These are phyloP conservation scores for Drosophila demipolita DNA, from an alignment of 2,888 invertebrate species.

Conservation along the genomic window DNA sequence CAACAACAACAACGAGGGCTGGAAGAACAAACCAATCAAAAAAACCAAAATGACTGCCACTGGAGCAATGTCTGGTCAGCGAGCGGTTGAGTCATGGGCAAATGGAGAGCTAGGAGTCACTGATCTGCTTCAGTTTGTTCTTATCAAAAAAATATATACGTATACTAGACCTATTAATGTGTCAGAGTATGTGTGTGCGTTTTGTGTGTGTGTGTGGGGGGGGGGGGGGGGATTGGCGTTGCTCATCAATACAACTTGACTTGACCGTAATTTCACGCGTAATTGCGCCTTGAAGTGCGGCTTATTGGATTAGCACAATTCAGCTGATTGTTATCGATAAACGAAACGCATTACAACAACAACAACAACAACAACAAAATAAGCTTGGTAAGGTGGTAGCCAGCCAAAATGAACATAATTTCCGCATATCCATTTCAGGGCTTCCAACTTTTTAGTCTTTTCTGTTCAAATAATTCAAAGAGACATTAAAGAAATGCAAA, in stretches of 20 bases:
- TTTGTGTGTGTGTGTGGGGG: conserved; percentile 15
- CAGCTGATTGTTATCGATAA: conserved; percentile 37
- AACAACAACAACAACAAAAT: background rate
- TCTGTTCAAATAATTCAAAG: background rate
- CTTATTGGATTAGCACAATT: conserved; percentile 41
- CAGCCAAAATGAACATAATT: background rate
- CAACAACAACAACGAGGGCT: conserved; percentile 33
- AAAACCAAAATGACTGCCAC: conserved; percentile 12
- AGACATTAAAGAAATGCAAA: background rate
- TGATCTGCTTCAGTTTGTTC: conserved; percentile 3
- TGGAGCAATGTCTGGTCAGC: conserved; percentile 47
- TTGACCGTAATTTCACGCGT: conserved; percentile 39
- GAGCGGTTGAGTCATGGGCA: conserved; percentile 34
- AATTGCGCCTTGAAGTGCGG: conserved; percentile 55
- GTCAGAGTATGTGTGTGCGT: conserved; percentile 1
- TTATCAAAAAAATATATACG: conserved; percentile 32
- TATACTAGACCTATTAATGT: background rate
- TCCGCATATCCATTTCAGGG: background rate
- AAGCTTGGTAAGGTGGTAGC: background rate
- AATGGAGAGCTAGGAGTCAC: conserved; percentile 9
- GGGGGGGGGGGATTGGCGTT: conserved; percentile 2
- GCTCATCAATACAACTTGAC: conserved; percentile 28
- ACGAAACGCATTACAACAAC: background rate
- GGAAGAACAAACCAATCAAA: background rate
- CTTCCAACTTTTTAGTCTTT: background rate